Conservation (phyloP, 2,888 invertebrate genomes). For the Andrena praecox region DNA sequence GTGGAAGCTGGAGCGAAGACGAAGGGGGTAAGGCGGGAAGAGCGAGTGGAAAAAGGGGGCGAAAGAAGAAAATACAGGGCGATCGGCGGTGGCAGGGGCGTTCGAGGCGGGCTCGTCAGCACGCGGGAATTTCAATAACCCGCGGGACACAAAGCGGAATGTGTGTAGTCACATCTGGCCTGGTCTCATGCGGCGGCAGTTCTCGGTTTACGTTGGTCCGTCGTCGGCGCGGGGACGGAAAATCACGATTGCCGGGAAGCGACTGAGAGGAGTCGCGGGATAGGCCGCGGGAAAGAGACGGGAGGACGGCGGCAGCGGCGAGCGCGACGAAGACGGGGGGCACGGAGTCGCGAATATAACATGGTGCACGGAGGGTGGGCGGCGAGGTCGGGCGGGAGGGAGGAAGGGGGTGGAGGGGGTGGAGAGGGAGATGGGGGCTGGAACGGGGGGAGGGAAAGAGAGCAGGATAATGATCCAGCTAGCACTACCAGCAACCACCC, state of each 20-base stretch:
- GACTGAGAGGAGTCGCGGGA: conserved; percentile 39
- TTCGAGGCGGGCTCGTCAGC: conserved; percentile 49
- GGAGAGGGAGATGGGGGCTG: background rate
- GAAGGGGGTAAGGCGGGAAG: background rate
- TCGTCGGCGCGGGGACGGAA: conserved; percentile 73
- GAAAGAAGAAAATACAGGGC: conserved; percentile 46
- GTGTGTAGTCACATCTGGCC: conserved; percentile 82
- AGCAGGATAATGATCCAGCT: conserved; percentile 70
- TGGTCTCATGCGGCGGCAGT: conserved; percentile 78
- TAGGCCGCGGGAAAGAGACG: conserved; percentile 6
- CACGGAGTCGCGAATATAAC: conserved; percentile 25
- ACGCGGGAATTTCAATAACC: conserved; percentile 80
- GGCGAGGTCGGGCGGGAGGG: background rate
- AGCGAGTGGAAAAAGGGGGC: conserved; percentile 13
- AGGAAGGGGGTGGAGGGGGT: no score
- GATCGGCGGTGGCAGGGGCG: conserved; percentile 49
- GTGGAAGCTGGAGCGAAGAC: conserved; percentile 1
- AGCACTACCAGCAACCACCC: conserved; percentile 65
- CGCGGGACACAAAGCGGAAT: conserved; percentile 81
- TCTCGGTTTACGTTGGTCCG: conserved; percentile 78
- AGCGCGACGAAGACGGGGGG: conserved; percentile 10
- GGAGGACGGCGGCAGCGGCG: background rate
- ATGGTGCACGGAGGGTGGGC: background rate
- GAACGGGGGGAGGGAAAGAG: conserved; percentile 53
- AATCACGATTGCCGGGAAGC: conserved; percentile 78